Base-by-base conservation (phyloP, 2,113 vertebrate genomes). In the Neofelis nebulosa region DNA sequence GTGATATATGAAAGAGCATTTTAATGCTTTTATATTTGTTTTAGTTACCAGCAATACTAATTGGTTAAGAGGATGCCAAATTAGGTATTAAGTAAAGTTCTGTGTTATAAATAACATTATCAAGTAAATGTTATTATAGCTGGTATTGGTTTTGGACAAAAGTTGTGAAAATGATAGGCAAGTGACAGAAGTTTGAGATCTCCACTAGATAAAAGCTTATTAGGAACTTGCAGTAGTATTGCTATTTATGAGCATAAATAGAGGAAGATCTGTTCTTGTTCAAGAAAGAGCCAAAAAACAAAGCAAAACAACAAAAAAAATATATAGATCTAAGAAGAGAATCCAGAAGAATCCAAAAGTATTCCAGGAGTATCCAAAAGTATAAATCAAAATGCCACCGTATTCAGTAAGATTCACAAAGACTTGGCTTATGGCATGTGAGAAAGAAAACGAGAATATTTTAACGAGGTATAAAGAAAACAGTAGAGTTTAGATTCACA, bases 31-130 rank as follows among this genome's bases (percentile, higher is more conserved):
- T 3, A 65, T 50, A 74, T 63, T 92, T 91, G 25, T 91, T 83
- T 68, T 55, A 85, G 57, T 91, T 57, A 85, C 31, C 50, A 63
- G 12, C 38, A 79, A 15, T 71, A 79, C 36, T 91, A 55, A 69
- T 27, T 95, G n/a, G 10, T 83, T 61, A 91, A 79, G 38, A 91
- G 33, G 31, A 71, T 95, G 94, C 73, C 78, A 68, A 61, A 79
- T 36, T 79, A 57, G 38, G 7, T 92, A 52, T 15, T 79, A 91
- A 45, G 66, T 82, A 82, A 31, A 33, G 38, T 84, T 45, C 38
- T 74, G 33, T 80, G 5, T 94, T 57, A 7, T 61, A 88, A 94
- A 94, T 66, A 90, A 76, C 89, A 76, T 45, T 84, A 76, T 45
- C 55, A 84, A 82, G n/a, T 73, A 89, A 89, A 94, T 84, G 36